These are phyloP conservation scores for Helleia helle DNA, from an alignment of 2,888 invertebrate genomes.

Conservation along the genomic window DNA sequence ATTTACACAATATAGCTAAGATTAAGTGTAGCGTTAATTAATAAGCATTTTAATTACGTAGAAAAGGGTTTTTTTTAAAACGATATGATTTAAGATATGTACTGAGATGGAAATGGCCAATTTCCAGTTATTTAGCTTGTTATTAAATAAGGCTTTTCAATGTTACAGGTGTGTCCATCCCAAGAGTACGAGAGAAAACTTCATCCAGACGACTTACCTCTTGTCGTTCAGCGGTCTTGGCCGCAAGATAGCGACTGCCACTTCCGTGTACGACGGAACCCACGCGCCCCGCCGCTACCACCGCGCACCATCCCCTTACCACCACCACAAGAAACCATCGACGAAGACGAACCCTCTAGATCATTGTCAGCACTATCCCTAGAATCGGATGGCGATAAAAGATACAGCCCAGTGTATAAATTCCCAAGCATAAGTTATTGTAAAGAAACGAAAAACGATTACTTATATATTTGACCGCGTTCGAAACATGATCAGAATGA, in stretches of 20 bases:
- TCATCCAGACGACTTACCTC: constrained; percentile 89
- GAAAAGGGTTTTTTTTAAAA: no score
- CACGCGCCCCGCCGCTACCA: constrained; percentile 85
- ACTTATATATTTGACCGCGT: constrained; percentile 56
- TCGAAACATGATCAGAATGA: constrained; percentile 34
- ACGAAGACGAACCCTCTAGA: constrained; percentile 52
- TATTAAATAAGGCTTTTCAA: background rate
- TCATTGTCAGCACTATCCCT: constrained; percentile 61
- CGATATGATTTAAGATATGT: no score
- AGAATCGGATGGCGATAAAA: constrained; percentile 52
- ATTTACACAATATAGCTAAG: no score
- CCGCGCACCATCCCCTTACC: constrained; percentile 64
- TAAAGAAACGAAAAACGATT: constrained; percentile 61
- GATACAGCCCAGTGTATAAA: constrained; percentile 66
- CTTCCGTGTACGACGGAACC: constrained; percentile 87
- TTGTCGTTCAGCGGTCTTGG: constrained; percentile 86
- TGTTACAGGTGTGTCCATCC: constrained; percentile 77
- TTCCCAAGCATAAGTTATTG: constrained; percentile 65
- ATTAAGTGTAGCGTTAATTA: no score
- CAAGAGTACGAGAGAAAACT: constrained; percentile 91
- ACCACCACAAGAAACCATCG: constrained; percentile 35
- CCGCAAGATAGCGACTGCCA: constrained; percentile 81
- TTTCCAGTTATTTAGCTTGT: background rate
- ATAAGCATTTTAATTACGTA: no score
- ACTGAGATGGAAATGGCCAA: no score